Base-by-base conservation (phyloP, 2,113 vertebrate species). In the Spheniscus mendiculus region DNA sequence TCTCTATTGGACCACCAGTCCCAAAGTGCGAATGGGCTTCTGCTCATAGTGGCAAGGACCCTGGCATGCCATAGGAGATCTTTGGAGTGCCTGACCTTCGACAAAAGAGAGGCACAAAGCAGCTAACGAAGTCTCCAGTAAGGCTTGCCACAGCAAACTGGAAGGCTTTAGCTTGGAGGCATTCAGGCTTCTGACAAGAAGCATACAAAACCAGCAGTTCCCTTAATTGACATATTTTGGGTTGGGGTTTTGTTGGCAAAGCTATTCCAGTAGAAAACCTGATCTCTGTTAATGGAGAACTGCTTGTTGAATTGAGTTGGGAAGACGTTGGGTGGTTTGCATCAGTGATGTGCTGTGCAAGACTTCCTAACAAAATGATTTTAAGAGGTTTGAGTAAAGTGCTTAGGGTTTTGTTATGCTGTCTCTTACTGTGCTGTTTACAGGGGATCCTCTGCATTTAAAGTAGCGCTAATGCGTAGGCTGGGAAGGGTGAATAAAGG, bases 401-500 rank as follows among this genome's bases (percentile, higher is more conserved):
- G 34, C 49, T 45, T 36, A 8, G 20, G 50, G 34, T 11, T 11
- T 55, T 34, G 8, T 25, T 45, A 6, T 2, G 5, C 34, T 58
- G 26, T 36, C n/a, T 32, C 23, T 45, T n/a, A 22, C 38, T 38
- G 21, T 32, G 44, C 62, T 78, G 29, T 12, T 77, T 14, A 6
- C 29, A 22, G 55, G 30, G 55, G 10, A 53, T 49, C 10, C 22
- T 50, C 17, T 32, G 6, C 3, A 0, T 59, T 56, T 27, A 18
- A 27, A 16, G 29, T 9, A 56, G 59, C 1, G 0, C 34, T 38
- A 1, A 19, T 55, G 29, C 8, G 0, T 14, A 11, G 73, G 36
- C 56, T 87, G 74, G 53, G 50, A 42, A 26, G 56, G 55, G 61
- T 5, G 15, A 44, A 2, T 42, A 29, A 45, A 80, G 40, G 25